Base-by-base conservation (phyloP, 2,888 invertebrate genomes). In the Coleophora flavipennella region DNA sequence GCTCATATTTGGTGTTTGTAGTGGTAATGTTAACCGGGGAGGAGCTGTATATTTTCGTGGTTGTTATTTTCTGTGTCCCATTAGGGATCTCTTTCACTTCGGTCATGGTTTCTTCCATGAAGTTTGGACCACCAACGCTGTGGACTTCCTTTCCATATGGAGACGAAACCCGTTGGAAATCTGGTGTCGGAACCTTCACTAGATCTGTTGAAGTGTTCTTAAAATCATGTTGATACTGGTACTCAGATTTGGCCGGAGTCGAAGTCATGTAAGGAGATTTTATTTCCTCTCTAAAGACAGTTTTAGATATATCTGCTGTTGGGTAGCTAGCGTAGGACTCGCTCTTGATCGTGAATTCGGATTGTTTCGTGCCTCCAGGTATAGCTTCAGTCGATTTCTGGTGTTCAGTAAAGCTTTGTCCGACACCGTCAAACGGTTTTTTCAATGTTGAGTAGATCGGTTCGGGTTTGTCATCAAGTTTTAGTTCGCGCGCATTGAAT, bases 31-130 rank as follows among this genome's bases (percentile, higher is more conserved):
- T 86, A 1, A 86, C 86, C 0, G 87, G 87, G 0, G 86, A 86
- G 0, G 87, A 87, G 40, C 86, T 84, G 57, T 87, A 87, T 1
- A 87, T 79, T 41, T 87, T 87, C 0, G 87, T 87, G 0, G 85
- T 87, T 0, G 87, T 85, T 0, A 87, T 77, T 43, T 87, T 87
- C 35, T 87, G 76, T 0, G 84, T 85, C 1, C 87, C 87, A 28
- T 87, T 87, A 0, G 88, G 88, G 33, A 86, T 75, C 28, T 80
- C 77, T 42, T 86, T 87, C 0, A 81, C 85, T 40, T 88, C 88
- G 0, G 85, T 85, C 0, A 74, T 85, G 0, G 85, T 85, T 53
- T 85, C 85, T 35, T 85, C 85, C 58, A 69, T 76, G 45, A 62
- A 85, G 38, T 85, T 80, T 1, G 85, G 85, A 3, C 77, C 83